Evolutionary conservation across 2,888 invertebrate species (phyloP), one percentile per base, ranked within the genome.

Genomic region (Sycophila texana): DNA sequence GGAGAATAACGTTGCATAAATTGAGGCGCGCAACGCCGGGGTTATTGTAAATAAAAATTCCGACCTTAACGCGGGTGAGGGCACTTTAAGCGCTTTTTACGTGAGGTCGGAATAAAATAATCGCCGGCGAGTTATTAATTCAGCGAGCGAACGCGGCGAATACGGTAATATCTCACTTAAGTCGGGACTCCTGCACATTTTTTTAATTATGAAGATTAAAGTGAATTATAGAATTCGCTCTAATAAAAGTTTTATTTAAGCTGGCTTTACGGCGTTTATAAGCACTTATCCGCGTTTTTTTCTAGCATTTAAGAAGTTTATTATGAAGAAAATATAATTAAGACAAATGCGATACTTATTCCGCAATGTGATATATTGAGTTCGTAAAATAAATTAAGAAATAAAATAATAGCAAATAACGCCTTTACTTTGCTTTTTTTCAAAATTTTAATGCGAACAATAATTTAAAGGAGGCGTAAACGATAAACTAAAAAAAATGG

Each of bases 191-290:
- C 18, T 57, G 39, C 39, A 73, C 47, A 65, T 77, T 67, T 76
- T 76, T 76, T 76, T 77, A 77, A 77, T 77, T 77, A 66, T n/a
- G 12, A 7, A 66, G 26, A 65, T 77, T 77, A 71, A 70, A 70
- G 63, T 70, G 63, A 63, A 61, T 75, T 53, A 60, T 68, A 39
- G 60, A 53, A 75, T 73, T 73, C 63, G 63, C 53, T 55, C 18
- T 67, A 60, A 60, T 61, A 53, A 68, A 61, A 75, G 57, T 60
- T 22, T n/a, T 20, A 51, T 49, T 66, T 49, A 20, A 26, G 57
- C 39, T 39, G 39, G 10, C 39, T 39, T 39, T 39, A 39, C 39
- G 10, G 10, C 39, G 39, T 39, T 39, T 39, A 39, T 39, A 39
- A 39, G 39, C 39, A 39, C 39, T 39, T 39, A 39, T 39, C 39